Conservation (phyloP, 2,113 vertebrate species). For the Malurus elegans region DNA sequence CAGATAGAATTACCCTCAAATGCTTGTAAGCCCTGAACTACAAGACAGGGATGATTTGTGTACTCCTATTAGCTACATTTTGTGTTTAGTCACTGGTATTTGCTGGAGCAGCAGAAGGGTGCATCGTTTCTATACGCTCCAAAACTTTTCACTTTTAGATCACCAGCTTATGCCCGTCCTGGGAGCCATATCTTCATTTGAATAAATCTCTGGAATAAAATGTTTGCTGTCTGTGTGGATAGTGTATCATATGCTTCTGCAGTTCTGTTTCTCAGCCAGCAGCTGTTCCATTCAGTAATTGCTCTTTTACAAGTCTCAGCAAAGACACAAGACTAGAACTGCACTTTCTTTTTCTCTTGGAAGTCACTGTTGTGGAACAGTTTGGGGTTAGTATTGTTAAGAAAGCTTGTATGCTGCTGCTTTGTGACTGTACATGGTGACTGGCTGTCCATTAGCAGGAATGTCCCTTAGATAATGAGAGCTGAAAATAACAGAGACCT, state of each 20-base stretch:
- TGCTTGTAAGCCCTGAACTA: not conserved
- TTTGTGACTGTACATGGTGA: not conserved
- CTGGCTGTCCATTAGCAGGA: not conserved
- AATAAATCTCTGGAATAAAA: not conserved
- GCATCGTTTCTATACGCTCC: not conserved
- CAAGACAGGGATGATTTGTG: not conserved
- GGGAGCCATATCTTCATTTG: not conserved
- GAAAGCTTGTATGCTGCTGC: not conserved
- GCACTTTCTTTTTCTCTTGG: not conserved
- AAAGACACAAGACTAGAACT: not conserved
- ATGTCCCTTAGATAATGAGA: not conserved
- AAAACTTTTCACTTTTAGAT: not conserved
- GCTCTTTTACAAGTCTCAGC: constrained; percentile 4
- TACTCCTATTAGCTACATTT: not conserved
- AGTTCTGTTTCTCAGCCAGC: not conserved
- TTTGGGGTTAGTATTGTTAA: not conserved
- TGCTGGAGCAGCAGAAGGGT: not conserved
- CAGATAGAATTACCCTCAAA: not conserved
- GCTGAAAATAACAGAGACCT: not conserved
- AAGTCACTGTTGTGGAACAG: not conserved
- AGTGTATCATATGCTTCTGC: not conserved
- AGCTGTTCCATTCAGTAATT: constrained; percentile 3
- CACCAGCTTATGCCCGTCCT: not conserved
- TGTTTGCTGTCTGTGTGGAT: not conserved
- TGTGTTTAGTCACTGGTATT: not conserved